Evolutionary conservation across 2,888 invertebrate genomes (phyloP).

Genomic region (Megaustenia siamemsis): DNA sequence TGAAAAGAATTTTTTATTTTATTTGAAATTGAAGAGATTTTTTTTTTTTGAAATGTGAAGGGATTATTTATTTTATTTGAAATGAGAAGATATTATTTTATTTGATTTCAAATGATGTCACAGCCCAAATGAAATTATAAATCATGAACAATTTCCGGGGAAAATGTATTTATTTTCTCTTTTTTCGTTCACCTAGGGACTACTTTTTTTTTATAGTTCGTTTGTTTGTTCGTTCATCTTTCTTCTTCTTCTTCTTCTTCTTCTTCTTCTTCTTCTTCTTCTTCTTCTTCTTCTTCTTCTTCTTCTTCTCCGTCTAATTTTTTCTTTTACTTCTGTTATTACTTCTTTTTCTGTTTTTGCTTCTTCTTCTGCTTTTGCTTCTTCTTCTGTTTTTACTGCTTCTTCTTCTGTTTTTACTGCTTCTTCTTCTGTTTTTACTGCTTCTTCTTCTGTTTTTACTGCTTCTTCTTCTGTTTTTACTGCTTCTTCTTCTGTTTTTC

Average conservation of each 20-base stretch:
- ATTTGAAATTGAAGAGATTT: no score
- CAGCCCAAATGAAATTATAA: no score
- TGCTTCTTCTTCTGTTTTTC: not conserved
- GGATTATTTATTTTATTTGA: no score
- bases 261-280: constrained; percentile 13
- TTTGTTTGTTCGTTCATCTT: not conserved
- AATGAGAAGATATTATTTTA: no score
- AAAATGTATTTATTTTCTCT: not conserved
- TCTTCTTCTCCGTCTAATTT: not conserved
- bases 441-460: not conserved
- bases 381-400: not conserved
- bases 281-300: not conserved
- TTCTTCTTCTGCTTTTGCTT: not conserved
- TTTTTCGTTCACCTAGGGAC: not conserved
- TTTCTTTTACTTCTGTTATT: not conserved
- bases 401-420: not conserved
- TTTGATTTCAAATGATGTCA: no score
- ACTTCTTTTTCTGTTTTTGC: not conserved
- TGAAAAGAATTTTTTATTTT: no score
- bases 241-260: not conserved
- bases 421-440: not conserved
- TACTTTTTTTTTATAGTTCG: not conserved
- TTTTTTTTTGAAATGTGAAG: no score
- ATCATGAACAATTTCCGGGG: no score
- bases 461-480: not conserved